phyloP scores from a whole-genome alignment of 2,797 vertebrate species.

The Epinephelus malabaricus region DNA sequence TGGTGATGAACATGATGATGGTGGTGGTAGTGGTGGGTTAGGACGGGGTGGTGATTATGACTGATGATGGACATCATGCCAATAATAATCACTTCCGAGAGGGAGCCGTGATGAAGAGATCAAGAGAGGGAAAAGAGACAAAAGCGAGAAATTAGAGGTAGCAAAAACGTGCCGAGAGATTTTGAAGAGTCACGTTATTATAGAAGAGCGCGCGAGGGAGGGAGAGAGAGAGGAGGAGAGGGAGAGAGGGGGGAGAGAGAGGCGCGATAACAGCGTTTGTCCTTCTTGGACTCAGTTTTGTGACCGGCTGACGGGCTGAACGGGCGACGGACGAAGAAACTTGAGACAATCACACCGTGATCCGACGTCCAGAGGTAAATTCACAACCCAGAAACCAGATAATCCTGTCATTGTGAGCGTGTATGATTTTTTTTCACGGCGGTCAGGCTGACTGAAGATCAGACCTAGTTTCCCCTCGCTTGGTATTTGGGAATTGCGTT shows the following conservation, averaged over 20 bases:
- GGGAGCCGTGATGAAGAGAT: constrained; percentile 48
- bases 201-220: constrained; percentile 18
- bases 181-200: constrained; percentile 71
- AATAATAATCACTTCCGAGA: constrained; percentile 64
- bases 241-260: constrained; percentile 40
- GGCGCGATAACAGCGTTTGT: constrained; percentile 71
- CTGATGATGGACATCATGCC: constrained; percentile 62
- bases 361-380: constrained; percentile 76
- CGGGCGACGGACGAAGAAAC: constrained; percentile 67
- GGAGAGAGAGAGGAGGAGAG: constrained; percentile 24
- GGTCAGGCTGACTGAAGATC: constrained; percentile 56
- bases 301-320: constrained; percentile 74
- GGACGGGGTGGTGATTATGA: constrained; percentile 58
- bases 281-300: constrained; percentile 81
- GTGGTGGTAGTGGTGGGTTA: background rate
- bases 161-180: constrained; percentile 59
- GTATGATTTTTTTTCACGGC: constrained; percentile 22
- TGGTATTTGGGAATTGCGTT: constrained; percentile 59
- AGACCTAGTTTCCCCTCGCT: constrained; percentile 61
- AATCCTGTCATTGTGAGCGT: constrained; percentile 11
- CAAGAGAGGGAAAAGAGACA: constrained; percentile 24
- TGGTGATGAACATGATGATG: constrained; percentile 11
- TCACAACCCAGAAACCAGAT: background rate
- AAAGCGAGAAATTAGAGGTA: constrained; percentile 41
- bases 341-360: constrained; percentile 63